Base-by-base conservation (phyloP, 2,797 vertebrate species). In the Chelidonichthys spinosus region DNA sequence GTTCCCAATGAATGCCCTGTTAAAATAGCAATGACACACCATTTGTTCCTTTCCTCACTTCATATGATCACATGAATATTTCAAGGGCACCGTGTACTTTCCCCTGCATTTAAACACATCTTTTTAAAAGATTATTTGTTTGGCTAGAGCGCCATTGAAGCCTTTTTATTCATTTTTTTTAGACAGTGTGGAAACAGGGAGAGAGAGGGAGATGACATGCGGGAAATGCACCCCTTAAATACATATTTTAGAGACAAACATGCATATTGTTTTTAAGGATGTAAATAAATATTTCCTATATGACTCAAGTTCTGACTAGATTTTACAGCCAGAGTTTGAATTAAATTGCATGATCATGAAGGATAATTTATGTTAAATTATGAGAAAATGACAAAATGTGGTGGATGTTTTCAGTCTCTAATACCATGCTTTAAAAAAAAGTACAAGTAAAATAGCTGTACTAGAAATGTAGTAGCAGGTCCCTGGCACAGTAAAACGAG, bases 11-110 rank as follows among this genome's bases (percentile, higher is more conserved):
- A 49, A 25, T 33, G 3, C 10, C 4, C 11, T 8, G 71, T 69
- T 50, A 39, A 85, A 81, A 83, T 39, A 25, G 40, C 5, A 42
- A 4, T 6, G 11, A 33, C 2, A 18, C 15, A 18, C 14, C 6
- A 4, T n/a, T n/a, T n/a, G 3, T 40, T 4, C 5, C 2, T 63
- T 33, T 40, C 39, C 40, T 46, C 4, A 15, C 2, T 8, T 36
- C 42, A 8, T 11, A 37, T 43, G 5, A 14, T 10, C 15, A 46
- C 33, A 33, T 7, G 8, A 13, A 49, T 4, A 9, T 54, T 63
- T 55, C 15, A 9, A 37, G 6, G 2, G 2, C 5, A 11, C 6
- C 36, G 13, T 43, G 10, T 6, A 11, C 5, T 9, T 43, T 10
- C 3, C 17, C 43, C 50, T 50, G 15, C 18, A 42, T 47, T 33